Evolutionary conservation across 2,888 invertebrate species (phyloP), one percentile per base, ranked within the genome.

Genomic region (Belgica antarctica): DNA sequence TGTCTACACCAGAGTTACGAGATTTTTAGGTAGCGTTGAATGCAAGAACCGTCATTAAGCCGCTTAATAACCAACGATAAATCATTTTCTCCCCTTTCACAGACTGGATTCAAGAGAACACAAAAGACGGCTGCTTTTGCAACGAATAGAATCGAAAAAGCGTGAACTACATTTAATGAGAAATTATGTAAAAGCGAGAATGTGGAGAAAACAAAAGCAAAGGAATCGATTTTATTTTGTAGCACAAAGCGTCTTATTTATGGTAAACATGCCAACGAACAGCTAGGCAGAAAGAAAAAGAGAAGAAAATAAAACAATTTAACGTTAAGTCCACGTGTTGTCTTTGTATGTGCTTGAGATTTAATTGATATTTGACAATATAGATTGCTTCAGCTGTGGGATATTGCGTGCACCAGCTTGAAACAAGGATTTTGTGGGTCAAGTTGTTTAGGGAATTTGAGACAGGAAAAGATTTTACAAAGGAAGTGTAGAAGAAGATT

Each of bases 51-150:
- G 4, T 62, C 62, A 62, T 28, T 62, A 17, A 62, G n/a, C 12
- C 25, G 28, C 25, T 4, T 27, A 24, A 47, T 12, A 61, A 27
- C 5, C 28, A 15, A 61, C 15, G 17, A 61, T 27, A 8, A 27
- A 61, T 27, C 27, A 27, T 61, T 62, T n/a, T n/a, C n/a, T n/a
- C n/a, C n/a, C 41, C 34, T 15, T 41, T 41, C 41, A 15, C 15
- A 65, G 85, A 88, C 74, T 94, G 93, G 93, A 91, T 93, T 73
- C 79, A 83, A 72, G 86, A 87, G 72, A 89, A 92, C 76, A 86
- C 92, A 1, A 83, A 84, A 74, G 92, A 93, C 75, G 90, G 89
- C 59, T 93, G 93, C 77, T 93, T 88, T 77, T 94, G 93, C 77
- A 83, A 83, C 73, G 85, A 87, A 19, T 70, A 61, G 59, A 22